phyloP scores from a whole-genome alignment of 2,888 invertebrate species.

The Tenthredo scrophulariae region DNA sequence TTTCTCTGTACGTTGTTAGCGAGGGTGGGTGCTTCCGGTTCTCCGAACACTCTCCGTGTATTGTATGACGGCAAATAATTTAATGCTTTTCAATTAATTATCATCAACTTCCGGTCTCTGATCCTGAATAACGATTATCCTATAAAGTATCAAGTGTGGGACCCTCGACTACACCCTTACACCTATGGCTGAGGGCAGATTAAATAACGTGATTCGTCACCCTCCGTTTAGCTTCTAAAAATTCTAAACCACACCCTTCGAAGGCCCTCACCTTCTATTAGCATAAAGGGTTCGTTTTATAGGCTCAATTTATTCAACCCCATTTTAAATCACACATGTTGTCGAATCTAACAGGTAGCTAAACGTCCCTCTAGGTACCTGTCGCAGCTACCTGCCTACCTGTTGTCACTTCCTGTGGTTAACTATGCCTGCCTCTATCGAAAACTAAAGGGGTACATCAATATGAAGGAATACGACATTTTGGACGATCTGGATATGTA shows the following conservation, averaged over 20 bases:
- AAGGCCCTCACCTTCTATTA: conserved; percentile 59
- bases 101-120: neutral
- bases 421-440: neutral
- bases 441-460: neutral
- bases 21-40: conserved; percentile 17
- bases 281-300: conserved; percentile 65
- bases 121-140: neutral
- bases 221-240: neutral
- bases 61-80: neutral
- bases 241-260: neutral
- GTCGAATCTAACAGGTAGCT: conserved; percentile 60
- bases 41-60: neutral
- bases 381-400: neutral
- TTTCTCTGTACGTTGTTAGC: neutral
- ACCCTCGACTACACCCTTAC: neutral
- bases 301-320: conserved; percentile 52
- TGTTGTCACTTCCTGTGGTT: neutral
- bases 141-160: neutral
- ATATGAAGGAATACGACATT: neutral
- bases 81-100: neutral
- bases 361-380: neutral
- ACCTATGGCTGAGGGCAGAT: neutral
- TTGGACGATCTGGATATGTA: neutral
- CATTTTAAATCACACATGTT: conserved; percentile 63
- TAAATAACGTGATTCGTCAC: conserved; percentile 8